Evolutionary conservation across 1,140 invertebrate genomes (phyloP).

Genomic region (Brachionus asplanchnoidis): DNA sequence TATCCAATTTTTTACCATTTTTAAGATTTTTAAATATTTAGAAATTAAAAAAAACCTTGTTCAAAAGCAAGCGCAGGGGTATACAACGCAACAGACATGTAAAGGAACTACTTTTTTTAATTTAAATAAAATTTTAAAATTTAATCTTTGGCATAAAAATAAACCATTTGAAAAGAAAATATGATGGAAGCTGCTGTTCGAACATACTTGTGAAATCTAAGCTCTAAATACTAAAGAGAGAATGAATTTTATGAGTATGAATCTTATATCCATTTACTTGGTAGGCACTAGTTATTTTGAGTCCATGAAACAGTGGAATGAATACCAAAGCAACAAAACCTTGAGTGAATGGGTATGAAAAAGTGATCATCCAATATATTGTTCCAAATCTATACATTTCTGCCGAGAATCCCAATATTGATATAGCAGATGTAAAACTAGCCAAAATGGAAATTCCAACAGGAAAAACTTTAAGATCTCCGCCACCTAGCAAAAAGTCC

Average conservation of each 20-base stretch:
- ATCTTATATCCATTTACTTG: slow-evolving; percentile 41
- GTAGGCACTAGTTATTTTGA: slow-evolving; percentile 52
- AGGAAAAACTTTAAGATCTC: slow-evolving; percentile 45
- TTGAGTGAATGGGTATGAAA: slow-evolving; percentile 40
- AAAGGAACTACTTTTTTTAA: slow-evolving; percentile 61
- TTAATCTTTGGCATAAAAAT: not conserved
- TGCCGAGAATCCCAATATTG: slow-evolving; percentile 56
- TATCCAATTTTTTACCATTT: too few species aligned
- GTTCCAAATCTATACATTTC: slow-evolving; percentile 52
- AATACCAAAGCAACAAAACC: slow-evolving; percentile 47
- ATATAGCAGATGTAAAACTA: slow-evolving; percentile 54
- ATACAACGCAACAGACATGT: slow-evolving; percentile 86
- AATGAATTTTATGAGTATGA: too few species aligned
- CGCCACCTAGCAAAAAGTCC: slow-evolving; percentile 39
- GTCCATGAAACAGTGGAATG: slow-evolving; percentile 53
- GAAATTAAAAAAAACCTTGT: too few species aligned
- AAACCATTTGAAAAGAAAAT: slow-evolving; percentile 39
- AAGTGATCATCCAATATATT: slow-evolving; percentile 47
- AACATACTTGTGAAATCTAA: slow-evolving; percentile 25
- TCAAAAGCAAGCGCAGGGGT: slow-evolving; percentile 84
- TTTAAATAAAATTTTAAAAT: not conserved
- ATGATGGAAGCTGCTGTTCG: not conserved
- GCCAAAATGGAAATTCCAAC: slow-evolving; percentile 55
- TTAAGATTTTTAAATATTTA: too few species aligned
- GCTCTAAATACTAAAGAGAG: slow-evolving; percentile 61